Conservation (phyloP, 2,888 invertebrate genomes). For the Monochamus alternatus region DNA sequence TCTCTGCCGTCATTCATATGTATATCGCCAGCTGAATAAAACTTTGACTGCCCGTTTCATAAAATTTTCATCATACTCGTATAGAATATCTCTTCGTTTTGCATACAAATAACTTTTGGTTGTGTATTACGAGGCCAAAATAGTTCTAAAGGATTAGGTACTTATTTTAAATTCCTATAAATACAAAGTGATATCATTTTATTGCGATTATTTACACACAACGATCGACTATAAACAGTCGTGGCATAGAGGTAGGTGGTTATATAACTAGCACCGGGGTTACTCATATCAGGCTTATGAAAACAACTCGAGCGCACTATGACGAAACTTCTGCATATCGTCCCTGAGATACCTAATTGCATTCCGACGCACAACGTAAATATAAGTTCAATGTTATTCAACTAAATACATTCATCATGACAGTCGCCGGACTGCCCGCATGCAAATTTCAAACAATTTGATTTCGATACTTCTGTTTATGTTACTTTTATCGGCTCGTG, state of each 20-base stretch:
- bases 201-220: background rate
- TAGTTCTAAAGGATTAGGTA: no score
- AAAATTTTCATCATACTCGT: no score
- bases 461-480: background rate
- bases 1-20: no score
- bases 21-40: no score
- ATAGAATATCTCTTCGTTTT: no score
- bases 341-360: background rate
- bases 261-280: background rate
- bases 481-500: constrained; percentile 12
- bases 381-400: constrained; percentile 8
- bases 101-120: no score
- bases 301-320: background rate
- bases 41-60: no score
- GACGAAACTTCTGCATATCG: background rate
- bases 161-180: no score
- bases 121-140: no score
- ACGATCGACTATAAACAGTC: background rate
- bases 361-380: constrained; percentile 1
- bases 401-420: background rate
- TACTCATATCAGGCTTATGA: background rate
- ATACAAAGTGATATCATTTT: no score
- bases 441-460: constrained; percentile 28
- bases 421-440: background rate
- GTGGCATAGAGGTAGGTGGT: background rate